A percentile compares a stretch with the other conserved stretches of the same genome.
Evolutionary conservation across 2,113 vertebrate species (phyloP).

Genomic region (Neodontobutis hainanensis): DNA sequence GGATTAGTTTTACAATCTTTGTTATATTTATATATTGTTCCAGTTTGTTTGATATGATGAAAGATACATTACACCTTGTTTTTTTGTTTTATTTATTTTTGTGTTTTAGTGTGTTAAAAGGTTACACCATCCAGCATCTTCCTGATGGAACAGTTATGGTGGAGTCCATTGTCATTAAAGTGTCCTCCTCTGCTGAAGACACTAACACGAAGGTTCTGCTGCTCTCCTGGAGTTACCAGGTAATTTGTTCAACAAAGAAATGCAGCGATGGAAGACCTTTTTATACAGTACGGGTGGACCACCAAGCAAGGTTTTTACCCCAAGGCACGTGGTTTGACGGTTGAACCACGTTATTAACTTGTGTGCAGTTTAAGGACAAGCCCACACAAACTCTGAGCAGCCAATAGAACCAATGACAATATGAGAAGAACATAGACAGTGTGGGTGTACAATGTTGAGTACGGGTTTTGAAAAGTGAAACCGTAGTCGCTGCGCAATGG

Average conservation of each 20-base stretch:
- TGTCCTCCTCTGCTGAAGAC: slow-evolving; percentile 89
- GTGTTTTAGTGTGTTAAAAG: slow-evolving; percentile 84
- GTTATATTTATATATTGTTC: no score
- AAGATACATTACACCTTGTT: not conserved
- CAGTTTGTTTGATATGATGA: no score
- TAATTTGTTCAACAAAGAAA: slow-evolving; percentile 46
- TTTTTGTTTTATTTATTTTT: not conserved
- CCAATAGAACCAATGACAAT: not conserved
- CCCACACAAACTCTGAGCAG: not conserved
- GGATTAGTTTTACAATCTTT: no score
- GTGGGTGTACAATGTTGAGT: slow-evolving; percentile 34
- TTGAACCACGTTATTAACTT: not conserved
- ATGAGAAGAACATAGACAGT: not conserved
- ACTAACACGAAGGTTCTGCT: slow-evolving; percentile 89
- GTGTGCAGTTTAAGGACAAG: not conserved
- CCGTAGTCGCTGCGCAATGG: not conserved
- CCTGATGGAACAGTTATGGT: slow-evolving; percentile 94
- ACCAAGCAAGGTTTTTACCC: not conserved
- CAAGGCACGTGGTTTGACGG: not conserved
- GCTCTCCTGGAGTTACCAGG: slow-evolving; percentile 98
- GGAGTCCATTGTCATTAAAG: slow-evolving; percentile 96
- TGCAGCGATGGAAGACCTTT: not conserved
- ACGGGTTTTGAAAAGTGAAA: slow-evolving; percentile 10
- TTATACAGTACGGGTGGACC: not conserved
- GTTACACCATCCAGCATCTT: slow-evolving; percentile 92